phyloP scores from a whole-genome alignment of 2,113 vertebrate genomes.

The Emydocephalus ijimae region DNA sequence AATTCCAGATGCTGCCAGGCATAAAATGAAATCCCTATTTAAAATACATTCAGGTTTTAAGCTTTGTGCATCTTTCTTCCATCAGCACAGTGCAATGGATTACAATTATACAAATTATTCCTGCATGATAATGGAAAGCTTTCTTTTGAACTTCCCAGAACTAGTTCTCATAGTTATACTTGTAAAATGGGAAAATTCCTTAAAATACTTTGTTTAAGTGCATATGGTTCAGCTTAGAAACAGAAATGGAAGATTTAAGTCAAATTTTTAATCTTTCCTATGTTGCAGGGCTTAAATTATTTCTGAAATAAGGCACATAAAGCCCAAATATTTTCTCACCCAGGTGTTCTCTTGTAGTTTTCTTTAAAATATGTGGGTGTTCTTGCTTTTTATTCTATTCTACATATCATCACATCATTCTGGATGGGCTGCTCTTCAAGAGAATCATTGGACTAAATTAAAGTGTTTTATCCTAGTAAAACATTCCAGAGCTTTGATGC shows the following conservation, averaged over 20 bases:
- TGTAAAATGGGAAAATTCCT: background rate
- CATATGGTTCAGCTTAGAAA: background rate
- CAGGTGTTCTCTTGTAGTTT: background rate
- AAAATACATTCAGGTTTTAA: background rate
- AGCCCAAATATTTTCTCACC: background rate
- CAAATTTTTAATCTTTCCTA: background rate
- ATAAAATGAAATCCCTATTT: background rate
- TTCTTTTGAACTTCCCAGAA: background rate
- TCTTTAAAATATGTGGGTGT: background rate
- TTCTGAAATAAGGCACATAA: background rate
- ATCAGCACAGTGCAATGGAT: background rate
- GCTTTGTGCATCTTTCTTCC: background rate
- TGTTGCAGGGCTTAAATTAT: background rate
- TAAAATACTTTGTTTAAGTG: background rate
- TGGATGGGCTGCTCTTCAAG: background rate
- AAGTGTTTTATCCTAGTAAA: background rate
- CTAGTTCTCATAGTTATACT: background rate
- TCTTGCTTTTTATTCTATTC: background rate
- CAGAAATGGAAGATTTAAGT: background rate
- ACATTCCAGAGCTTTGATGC: constrained; percentile 1
- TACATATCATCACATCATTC: background rate
- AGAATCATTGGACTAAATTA: background rate
- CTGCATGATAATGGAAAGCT: background rate
- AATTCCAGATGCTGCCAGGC: background rate
- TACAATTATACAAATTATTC: background rate